phyloP scores from a whole-genome alignment of 2,888 invertebrate genomes.

The Acrobasis suavella region DNA sequence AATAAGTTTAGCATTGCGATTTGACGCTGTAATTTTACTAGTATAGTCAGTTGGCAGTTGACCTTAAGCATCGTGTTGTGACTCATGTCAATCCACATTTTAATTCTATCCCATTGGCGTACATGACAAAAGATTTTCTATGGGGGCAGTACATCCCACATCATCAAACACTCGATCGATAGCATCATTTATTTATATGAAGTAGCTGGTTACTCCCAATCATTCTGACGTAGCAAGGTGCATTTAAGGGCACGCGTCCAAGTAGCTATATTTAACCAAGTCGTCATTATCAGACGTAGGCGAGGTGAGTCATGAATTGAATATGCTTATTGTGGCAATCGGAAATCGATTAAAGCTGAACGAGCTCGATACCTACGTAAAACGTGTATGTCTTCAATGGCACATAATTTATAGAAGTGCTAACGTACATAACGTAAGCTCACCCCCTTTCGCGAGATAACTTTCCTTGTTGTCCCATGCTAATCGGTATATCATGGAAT shows the following conservation, averaged over 20 bases:
- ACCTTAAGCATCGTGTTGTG: background rate
- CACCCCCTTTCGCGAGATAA: no score
- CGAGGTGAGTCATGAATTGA: constrained; percentile 14
- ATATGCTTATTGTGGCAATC: constrained; percentile 13
- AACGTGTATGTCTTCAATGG: background rate
- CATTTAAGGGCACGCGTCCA: constrained; percentile 17
- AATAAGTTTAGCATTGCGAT: no score
- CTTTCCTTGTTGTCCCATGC: no score
- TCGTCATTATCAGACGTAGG: constrained; percentile 13
- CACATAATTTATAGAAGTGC: no score
- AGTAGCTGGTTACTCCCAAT: background rate
- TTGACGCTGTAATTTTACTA: no score
- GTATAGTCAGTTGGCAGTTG: background rate
- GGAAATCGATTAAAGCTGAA: constrained; percentile 6
- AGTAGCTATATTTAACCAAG: constrained; percentile 6
- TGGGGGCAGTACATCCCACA: background rate
- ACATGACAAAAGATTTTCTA: background rate
- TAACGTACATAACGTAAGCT: no score
- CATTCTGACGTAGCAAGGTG: constrained; percentile 2
- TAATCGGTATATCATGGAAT: no score
- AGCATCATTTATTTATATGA: constrained; percentile 2
- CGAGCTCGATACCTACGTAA: background rate
- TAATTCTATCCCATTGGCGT: background rate
- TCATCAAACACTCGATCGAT: background rate
- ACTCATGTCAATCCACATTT: background rate